Evolutionary conservation across 2,797 vertebrate genomes (phyloP).

Genomic region (Cynopterus sphinx): DNA sequence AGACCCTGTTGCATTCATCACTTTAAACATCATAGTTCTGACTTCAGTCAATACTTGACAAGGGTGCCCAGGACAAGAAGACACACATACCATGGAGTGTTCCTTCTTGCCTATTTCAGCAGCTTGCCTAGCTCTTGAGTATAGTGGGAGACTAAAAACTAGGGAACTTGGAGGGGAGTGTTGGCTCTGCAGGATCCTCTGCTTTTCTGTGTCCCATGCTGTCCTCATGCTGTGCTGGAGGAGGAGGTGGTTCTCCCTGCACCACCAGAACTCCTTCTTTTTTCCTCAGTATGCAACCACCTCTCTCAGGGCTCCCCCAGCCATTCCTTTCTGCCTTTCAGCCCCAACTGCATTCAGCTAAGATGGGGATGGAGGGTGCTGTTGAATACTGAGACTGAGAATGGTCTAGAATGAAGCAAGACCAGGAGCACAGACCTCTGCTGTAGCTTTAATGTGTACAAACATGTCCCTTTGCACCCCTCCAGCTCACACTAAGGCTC

Average conservation of each 20-base stretch:
- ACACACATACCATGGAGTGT: neutral
- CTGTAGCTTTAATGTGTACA: neutral
- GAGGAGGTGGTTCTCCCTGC: neutral
- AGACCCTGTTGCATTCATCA: neutral
- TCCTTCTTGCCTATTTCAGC: neutral
- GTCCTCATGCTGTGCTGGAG: neutral
- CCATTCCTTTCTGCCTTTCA: neutral
- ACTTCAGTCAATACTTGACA: neutral
- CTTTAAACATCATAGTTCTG: constrained; percentile 4
- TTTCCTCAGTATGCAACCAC: neutral
- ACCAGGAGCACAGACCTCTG: neutral
- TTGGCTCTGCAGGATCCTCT: neutral
- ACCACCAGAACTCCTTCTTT: neutral
- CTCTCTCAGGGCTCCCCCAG: constrained; percentile 42
- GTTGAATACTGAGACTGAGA: neutral
- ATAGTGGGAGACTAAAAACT: neutral
- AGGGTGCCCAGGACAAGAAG: neutral
- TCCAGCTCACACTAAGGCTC: neutral
- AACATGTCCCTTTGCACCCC: neutral
- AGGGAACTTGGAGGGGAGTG: neutral
- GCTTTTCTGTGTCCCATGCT: neutral
- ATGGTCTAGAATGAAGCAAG: neutral
- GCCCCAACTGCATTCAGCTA: neutral
- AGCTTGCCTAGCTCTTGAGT: neutral
- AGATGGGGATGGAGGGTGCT: neutral